These are phyloP conservation scores for Tipula vernalis DNA, from an alignment of 2,888 invertebrate species.

Conservation along the genomic window DNA sequence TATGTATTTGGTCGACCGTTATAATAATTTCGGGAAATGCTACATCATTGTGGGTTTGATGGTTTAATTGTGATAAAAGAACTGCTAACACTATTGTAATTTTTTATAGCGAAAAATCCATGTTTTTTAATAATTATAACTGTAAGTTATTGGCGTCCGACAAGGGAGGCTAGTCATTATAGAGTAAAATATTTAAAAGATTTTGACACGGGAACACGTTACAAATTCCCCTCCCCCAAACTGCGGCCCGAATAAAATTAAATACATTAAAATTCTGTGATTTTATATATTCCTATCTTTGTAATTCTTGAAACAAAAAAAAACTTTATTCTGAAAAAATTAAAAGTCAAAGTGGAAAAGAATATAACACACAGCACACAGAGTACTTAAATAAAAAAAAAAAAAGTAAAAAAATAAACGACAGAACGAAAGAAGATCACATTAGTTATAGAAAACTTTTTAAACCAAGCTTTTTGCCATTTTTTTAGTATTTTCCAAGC, in stretches of 20 bases:
- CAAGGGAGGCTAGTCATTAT: no score
- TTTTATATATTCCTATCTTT: neutral
- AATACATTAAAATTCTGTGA: neutral
- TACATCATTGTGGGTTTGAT: neutral
- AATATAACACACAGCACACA: neutral
- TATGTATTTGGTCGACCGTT: neutral
- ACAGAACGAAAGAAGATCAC: neutral
- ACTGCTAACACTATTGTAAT: no score
- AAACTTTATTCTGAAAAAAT: neutral
- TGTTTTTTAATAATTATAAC: no score
- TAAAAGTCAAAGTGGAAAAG: slow-evolving; percentile 7
- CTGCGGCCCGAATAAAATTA: neutral
- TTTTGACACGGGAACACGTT: neutral
- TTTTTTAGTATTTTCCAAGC: slow-evolving; percentile 6
- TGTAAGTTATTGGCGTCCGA: no score
- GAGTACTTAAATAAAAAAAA: neutral
- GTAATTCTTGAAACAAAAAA: neutral
- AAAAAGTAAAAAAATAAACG: neutral
- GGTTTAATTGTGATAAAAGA: neutral
- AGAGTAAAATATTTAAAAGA: neutral
- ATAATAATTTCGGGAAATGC: neutral
- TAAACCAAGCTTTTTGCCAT: neutral
- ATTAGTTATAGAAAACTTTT: slow-evolving; percentile 11
- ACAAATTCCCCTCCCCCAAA: neutral
- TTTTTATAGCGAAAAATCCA: neutral